These are phyloP conservation scores for Noturus placidus DNA, from an alignment of 2,113 vertebrate species.

Conservation along the genomic window DNA sequence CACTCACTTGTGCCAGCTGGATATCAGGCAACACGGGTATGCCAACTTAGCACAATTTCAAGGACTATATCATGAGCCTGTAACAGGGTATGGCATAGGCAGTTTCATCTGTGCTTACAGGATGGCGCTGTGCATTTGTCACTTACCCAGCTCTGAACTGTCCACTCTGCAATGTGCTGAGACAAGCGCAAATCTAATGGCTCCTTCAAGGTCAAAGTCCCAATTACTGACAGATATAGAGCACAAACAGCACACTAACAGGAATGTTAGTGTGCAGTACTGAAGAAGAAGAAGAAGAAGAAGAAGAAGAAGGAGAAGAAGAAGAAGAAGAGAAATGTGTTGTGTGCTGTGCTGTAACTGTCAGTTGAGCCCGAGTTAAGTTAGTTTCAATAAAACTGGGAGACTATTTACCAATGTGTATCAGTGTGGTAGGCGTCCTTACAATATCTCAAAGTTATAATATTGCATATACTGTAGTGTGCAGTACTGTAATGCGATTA, in stretches of 20 bases:
- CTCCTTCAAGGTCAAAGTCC: constrained; percentile 29
- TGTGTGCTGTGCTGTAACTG: constrained; percentile 1
- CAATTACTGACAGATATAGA: neutral
- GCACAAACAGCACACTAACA: constrained; percentile 6
- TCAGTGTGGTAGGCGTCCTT: neutral
- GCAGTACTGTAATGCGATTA: neutral
- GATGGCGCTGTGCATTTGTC: neutral
- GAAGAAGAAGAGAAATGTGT: neutral
- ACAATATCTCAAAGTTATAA: neutral
- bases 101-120: neutral
- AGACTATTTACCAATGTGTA: neutral
- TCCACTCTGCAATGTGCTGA: neutral
- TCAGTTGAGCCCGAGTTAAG: neutral
- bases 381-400: neutral
- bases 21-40: neutral
- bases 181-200: constrained; percentile 7
- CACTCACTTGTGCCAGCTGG: constrained; percentile 25
- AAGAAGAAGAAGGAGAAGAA: neutral
- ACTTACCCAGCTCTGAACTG: neutral
- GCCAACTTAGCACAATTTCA: constrained; percentile 30
- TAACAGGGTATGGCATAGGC: neutral
- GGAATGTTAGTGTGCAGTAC: neutral
- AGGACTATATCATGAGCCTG: neutral
- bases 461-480: neutral
- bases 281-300: neutral